These are phyloP conservation scores for Pristionchus entomophagus DNA, from an alignment of 2,888 invertebrate genomes.

Conservation along the genomic window DNA sequence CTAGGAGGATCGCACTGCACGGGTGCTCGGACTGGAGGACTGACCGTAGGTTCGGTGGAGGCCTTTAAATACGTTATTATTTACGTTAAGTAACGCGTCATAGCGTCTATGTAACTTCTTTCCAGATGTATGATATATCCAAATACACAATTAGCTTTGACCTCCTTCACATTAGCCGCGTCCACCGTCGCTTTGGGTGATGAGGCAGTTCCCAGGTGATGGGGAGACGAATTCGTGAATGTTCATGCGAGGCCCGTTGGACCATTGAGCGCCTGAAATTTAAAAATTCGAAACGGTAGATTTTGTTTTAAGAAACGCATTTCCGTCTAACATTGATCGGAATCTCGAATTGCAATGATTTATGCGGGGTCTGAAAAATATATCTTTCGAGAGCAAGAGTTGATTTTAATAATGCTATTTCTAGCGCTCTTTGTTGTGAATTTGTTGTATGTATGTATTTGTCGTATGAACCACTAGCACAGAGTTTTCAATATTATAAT, in stretches of 20 bases:
- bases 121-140: neutral
- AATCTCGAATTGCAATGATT: too few species aligned
- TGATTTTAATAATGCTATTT: too few species aligned
- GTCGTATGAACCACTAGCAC: too few species aligned
- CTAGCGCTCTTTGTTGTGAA: too few species aligned
- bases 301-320: neutral
- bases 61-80: neutral
- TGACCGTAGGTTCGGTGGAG: neutral
- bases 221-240: slow-evolving; percentile 25
- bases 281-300: neutral
- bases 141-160: too few species aligned
- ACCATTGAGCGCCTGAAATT: neutral
- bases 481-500: too few species aligned
- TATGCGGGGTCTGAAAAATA: neutral
- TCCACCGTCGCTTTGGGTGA: neutral
- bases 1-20: slow-evolving; percentile 24
- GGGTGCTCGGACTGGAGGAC: neutral
- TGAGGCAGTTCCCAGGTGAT: neutral
- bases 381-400: too few species aligned
- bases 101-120: neutral
- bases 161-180: neutral
- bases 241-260: neutral
- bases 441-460: too few species aligned
- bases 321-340: too few species aligned
- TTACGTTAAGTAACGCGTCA: too few species aligned